These are phyloP conservation scores for Sarcophaga subvicina DNA, from an alignment of 2,888 invertebrate species.

Conservation along the genomic window DNA sequence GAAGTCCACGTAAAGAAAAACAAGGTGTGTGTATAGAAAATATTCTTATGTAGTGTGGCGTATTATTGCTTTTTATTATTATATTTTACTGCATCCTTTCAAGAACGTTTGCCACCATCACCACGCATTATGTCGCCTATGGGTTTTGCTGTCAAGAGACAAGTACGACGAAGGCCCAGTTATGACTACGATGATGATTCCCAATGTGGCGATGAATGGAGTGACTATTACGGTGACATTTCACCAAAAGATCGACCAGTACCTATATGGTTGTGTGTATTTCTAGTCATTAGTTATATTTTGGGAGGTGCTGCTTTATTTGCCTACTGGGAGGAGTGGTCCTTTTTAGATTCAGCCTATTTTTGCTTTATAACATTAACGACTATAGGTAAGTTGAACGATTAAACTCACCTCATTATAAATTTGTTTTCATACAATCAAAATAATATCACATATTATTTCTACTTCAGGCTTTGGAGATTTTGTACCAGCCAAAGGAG, in stretches of 20 bases:
- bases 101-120: slow-evolving; percentile 81
- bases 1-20: slow-evolving; percentile 70
- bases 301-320: slow-evolving; percentile 94
- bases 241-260: slow-evolving; percentile 85
- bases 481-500: slow-evolving; percentile 91
- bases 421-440: neutral
- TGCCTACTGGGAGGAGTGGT: slow-evolving; percentile 93
- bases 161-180: slow-evolving; percentile 82
- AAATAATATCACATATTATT: neutral
- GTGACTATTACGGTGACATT: slow-evolving; percentile 81
- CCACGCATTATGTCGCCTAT: slow-evolving; percentile 87
- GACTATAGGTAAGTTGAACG: slow-evolving; percentile 86
- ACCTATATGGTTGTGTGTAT: slow-evolving; percentile 94
- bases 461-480: slow-evolving; percentile 88
- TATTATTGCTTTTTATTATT: neutral
- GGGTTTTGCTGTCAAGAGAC: slow-evolving; percentile 85
- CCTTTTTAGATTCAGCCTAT: slow-evolving; percentile 93
- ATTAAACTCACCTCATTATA: neutral
- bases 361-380: slow-evolving; percentile 97
- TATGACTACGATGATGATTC: slow-evolving; percentile 85
- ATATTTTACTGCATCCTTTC: neutral
- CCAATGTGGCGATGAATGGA: slow-evolving; percentile 84
- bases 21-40: slow-evolving; percentile 63
- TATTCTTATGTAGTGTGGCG: neutral
- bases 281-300: slow-evolving; percentile 94